phyloP scores from a whole-genome alignment of 2,888 invertebrate genomes.

The Polyploca ridens region DNA sequence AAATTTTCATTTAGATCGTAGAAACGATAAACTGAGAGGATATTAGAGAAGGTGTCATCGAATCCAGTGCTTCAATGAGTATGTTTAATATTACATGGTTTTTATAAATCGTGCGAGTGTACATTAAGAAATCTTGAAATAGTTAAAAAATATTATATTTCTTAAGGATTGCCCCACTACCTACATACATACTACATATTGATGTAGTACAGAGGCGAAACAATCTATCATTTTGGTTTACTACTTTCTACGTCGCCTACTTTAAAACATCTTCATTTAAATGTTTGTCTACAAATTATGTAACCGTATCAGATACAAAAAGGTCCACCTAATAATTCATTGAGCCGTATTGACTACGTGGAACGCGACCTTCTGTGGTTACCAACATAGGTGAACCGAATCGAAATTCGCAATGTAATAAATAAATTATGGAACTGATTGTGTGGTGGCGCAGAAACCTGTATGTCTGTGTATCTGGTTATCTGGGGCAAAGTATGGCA shows the following conservation, averaged over 20 bases:
- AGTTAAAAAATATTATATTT: too few species aligned
- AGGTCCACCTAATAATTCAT: conserved; percentile 8
- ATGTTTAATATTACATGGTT: not conserved
- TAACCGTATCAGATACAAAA: conserved; percentile 1
- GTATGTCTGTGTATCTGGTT: conserved; percentile 22
- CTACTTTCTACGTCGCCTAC: not conserved
- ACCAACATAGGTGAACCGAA: conserved; percentile 4
- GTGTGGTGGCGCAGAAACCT: conserved; percentile 29
- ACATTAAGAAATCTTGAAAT: too few species aligned
- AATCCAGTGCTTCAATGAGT: not conserved
- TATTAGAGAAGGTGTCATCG: conserved; percentile 16
- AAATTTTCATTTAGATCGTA: conserved; percentile 52
- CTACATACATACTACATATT: too few species aligned
- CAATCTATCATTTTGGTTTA: too few species aligned
- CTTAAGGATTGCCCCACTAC: too few species aligned
- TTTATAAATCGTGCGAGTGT: not conserved
- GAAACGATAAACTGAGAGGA: conserved; percentile 32
- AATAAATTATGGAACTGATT: conserved; percentile 24
- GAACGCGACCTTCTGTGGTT: conserved; percentile 3
- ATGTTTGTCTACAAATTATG: not conserved
- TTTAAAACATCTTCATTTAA: not conserved
- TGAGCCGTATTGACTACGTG: not conserved
- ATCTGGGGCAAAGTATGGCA: conserved; percentile 16
- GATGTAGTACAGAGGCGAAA: too few species aligned
- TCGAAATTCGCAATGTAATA: conserved; percentile 24